phyloP scores from a whole-genome alignment of 2,888 invertebrate genomes.

The Melikaiella ostensackeni region DNA sequence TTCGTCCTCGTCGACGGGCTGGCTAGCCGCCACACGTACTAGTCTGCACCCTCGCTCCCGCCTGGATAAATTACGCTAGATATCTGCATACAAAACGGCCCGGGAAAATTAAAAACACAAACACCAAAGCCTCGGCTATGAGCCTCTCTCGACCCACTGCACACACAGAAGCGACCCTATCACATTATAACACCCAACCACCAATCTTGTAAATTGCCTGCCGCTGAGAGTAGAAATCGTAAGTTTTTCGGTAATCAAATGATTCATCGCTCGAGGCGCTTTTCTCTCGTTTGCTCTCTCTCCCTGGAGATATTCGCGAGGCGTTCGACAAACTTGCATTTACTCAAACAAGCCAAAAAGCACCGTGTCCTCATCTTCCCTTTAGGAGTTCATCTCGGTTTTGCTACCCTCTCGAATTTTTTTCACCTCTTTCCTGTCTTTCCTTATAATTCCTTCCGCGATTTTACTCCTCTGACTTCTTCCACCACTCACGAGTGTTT shows the following conservation, averaged over 20 bases:
- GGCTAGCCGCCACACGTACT: slow-evolving; percentile 66
- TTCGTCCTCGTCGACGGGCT: slow-evolving; percentile 47
- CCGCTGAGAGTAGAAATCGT: slow-evolving; percentile 62
- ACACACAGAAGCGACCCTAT: slow-evolving; percentile 56
- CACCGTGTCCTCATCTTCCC: not conserved
- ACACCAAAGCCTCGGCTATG: slow-evolving; percentile 51
- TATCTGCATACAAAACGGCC: slow-evolving; percentile 69
- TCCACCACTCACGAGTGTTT: not conserved
- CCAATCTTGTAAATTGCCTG: slow-evolving; percentile 67
- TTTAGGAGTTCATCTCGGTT: slow-evolving; percentile 3
- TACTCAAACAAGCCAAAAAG: not conserved
- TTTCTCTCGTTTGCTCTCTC: not conserved
- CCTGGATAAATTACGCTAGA: slow-evolving; percentile 68
- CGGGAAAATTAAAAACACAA: slow-evolving; percentile 69
- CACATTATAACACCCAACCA: slow-evolving; percentile 59
- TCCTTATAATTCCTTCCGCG: not conserved
- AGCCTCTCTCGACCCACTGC: slow-evolving; percentile 34
- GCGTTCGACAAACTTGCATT: slow-evolving; percentile 18
- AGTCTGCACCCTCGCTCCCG: slow-evolving; percentile 48
- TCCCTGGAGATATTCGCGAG: not conserved
- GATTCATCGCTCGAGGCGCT: slow-evolving; percentile 57
- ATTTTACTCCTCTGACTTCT: not conserved
- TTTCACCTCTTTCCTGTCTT: not conserved
- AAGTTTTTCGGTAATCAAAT: slow-evolving; percentile 66
- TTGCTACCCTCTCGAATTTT: not conserved